These are phyloP conservation scores for Habrosyne pyritoides DNA, from an alignment of 2,888 invertebrate species.

Conservation along the genomic window DNA sequence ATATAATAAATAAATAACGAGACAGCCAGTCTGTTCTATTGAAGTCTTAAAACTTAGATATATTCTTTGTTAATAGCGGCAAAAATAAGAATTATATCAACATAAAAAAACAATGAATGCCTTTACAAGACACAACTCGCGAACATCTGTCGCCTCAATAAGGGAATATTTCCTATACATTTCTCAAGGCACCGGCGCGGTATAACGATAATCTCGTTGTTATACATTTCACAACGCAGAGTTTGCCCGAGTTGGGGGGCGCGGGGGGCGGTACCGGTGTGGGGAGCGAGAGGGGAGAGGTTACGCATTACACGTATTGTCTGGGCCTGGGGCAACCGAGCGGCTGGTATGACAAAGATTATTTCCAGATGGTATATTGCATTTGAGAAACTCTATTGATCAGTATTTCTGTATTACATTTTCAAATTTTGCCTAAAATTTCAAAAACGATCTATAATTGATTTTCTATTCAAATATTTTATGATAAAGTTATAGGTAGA, in stretches of 20 bases:
- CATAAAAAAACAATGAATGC: background rate
- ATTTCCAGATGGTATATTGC: slow-evolving; percentile 2
- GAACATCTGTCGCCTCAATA: background rate
- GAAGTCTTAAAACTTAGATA: background rate
- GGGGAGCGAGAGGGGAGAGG: background rate
- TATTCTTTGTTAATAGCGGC: background rate
- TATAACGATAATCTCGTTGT: background rate
- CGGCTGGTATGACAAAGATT: background rate
- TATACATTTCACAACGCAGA: background rate
- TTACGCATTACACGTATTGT: slow-evolving; percentile 1
- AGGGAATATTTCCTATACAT: background rate
- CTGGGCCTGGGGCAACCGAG: background rate
- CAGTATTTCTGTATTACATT: background rate
- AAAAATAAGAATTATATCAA: background rate
- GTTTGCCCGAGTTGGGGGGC: background rate
- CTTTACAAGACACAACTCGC: background rate
- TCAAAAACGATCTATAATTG: no score
- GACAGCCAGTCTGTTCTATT: no score
- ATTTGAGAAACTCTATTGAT: background rate
- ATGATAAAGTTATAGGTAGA: no score
- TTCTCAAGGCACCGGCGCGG: background rate
- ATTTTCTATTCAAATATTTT: no score
- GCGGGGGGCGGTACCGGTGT: background rate
- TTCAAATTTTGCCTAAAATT: no score
- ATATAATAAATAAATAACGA: no score